A percentile compares a stretch with the other conserved stretches of the same genome.
phyloP scores from a whole-genome alignment of 2,113 vertebrate genomes.

The Athene noctua region DNA sequence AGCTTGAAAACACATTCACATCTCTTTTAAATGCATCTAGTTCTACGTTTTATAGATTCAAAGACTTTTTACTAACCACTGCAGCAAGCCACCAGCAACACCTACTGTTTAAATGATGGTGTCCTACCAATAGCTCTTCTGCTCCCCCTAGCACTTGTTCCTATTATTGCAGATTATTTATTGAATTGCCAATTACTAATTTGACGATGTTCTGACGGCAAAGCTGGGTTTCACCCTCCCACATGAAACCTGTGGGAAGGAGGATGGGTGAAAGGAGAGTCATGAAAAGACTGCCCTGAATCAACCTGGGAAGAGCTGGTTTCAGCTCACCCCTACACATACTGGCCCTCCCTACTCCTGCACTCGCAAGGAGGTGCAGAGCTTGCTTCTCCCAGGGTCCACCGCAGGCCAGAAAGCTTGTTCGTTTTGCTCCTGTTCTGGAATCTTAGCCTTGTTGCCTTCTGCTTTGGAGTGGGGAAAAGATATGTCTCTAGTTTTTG shows the following conservation, averaged over 20 bases:
- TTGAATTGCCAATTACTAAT: neutral
- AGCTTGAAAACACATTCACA: neutral
- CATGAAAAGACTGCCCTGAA: neutral
- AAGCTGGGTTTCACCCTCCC: neutral
- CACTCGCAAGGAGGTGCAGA: neutral
- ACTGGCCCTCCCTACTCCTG: neutral
- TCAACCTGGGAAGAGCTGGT: neutral
- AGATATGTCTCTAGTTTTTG: neutral
- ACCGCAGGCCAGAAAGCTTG: neutral
- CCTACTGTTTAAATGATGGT: neutral
- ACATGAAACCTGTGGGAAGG: neutral
- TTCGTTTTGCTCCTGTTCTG: neutral
- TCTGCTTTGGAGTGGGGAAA: neutral
- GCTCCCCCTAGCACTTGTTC: constrained; percentile 42
- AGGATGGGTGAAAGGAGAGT: neutral
- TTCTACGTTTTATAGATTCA: neutral
- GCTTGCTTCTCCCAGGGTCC: neutral
- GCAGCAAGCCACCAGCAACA: neutral
- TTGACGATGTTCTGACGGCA: neutral
- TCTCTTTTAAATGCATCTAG: neutral
- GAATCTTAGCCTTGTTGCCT: neutral
- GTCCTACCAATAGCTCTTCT: neutral
- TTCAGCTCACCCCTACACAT: neutral
- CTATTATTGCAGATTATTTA: neutral
- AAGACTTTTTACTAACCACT: neutral